Evolutionary conservation across 2,888 invertebrate genomes (phyloP), one percentile per base, ranked within the genome.

Genomic region (Chironomus tentans): DNA sequence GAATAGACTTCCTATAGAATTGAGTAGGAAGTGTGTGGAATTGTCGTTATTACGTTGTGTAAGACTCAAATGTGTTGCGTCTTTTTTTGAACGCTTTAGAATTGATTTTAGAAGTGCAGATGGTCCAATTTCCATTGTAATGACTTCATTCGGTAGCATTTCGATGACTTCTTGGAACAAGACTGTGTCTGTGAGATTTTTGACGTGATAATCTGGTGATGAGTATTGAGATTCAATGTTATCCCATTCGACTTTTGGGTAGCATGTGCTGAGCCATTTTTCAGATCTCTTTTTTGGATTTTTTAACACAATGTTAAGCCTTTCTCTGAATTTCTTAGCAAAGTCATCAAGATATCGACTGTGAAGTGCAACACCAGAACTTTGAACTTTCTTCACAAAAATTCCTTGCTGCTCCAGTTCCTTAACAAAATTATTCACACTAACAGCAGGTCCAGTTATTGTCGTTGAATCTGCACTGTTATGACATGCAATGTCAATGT

Each of bases 291-390:
- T 82, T 79, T 89, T 90, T 0, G 91, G 89, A 0, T 85, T 80
- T 0, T 87, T 86, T 68, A 91, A 89, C 1, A 91, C 79, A 91
- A 91, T 0, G 90, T 90, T 46, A 89, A 89, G 76, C 92, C 92
- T 87, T 80, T 88, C 82, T n/a, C 83, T 86, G 73, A 92, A 80
- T 78, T 89, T 88, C 73, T 87, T 85, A n/a, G 88, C 82, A 61
- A 93, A 86, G 70, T 85, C 88, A 0, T 90, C 88, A 61, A 95
- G 92, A 79, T 92, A 92, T 76, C 89, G 88, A 77, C 94, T 94
- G 81, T 97, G 96, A 81, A 95, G 97, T 0, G 97, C 94, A 79
- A 95, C 93, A 80, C 94, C 93, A 72, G 93, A 90, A 80, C 93
- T 93, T 24, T 92, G 90, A 0, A 97, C 94, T 80, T 92, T 90